A percentile compares a stretch with the other conserved stretches of the same genome.
Evolutionary conservation across 1,140 invertebrate genomes (phyloP).

Genomic region (Heliothis virescens): DNA sequence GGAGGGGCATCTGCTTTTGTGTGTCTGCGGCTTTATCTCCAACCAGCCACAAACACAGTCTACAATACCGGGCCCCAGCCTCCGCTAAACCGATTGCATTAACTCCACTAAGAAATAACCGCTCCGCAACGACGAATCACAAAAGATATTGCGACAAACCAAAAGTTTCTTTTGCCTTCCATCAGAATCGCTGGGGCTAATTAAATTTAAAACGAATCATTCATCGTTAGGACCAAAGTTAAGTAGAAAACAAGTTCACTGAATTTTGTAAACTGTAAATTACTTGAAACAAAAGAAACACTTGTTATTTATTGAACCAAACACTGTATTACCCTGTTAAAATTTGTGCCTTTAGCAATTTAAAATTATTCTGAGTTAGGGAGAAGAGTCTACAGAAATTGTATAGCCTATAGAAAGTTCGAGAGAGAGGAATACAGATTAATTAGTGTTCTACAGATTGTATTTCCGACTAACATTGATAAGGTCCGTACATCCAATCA

Average conservation of each 20-base stretch:
- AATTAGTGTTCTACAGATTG: conserved; percentile 12
- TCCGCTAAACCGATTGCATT: conserved; percentile 71
- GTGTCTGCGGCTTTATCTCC: conserved; percentile 67
- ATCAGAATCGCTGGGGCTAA: conserved; percentile 53
- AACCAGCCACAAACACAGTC: conserved; percentile 63
- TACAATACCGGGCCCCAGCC: conserved; percentile 49
- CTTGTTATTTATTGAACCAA: conserved; percentile 1
- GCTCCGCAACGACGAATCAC: conserved; percentile 36
- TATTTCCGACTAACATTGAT: conserved; percentile 48
- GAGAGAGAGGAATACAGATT: background rate
- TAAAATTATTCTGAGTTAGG: background rate
- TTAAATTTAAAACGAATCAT: conserved; percentile 64
- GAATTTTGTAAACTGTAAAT: conserved; percentile 55
- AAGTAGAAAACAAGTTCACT: conserved; percentile 56
- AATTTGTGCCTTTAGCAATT: conserved; percentile 12
- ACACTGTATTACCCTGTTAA: background rate
- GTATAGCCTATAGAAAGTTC: background rate
- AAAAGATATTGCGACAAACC: conserved; percentile 45
- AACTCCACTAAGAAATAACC: conserved; percentile 59
- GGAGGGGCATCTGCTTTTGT: conserved; percentile 68
- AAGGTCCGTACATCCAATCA: conserved; percentile 51
- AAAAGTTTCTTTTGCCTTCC: conserved; percentile 52
- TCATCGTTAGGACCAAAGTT: conserved; percentile 53
- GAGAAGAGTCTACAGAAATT: background rate
- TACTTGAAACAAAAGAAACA: conserved; percentile 30